These are phyloP conservation scores for Planiliza haematocheilus DNA, from an alignment of 2,113 vertebrate species.

Conservation along the genomic window DNA sequence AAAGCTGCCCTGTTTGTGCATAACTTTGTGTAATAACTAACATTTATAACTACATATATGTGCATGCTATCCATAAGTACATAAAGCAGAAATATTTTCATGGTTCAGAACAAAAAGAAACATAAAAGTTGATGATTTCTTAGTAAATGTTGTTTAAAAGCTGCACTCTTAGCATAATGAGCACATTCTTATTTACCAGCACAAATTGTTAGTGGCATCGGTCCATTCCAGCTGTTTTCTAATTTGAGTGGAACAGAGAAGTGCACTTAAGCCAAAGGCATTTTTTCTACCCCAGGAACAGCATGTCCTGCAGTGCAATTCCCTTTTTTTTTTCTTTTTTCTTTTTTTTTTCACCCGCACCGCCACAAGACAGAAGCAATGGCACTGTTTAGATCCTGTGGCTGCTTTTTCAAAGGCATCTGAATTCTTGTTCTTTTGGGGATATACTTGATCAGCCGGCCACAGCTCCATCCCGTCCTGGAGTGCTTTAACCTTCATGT, in stretches of 20 bases:
- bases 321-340: no score
- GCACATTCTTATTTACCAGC: not conserved
- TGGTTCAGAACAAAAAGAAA: not conserved
- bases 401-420: not conserved
- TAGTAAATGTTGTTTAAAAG: not conserved
- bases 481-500: not conserved
- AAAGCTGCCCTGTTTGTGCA: not conserved
- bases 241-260: constrained; percentile 14
- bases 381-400: not conserved
- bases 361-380: not conserved
- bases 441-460: not conserved
- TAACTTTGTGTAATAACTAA: not conserved
- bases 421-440: constrained; percentile 15
- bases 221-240: constrained; percentile 11
- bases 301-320: constrained; percentile 9
- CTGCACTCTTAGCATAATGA: not conserved
- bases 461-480: not conserved
- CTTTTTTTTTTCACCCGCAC: no score
- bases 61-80: not conserved
- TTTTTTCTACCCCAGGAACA: constrained; percentile 19
- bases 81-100: not conserved
- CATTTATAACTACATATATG: not conserved
- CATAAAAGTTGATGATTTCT: not conserved
- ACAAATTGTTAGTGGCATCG: constrained; percentile 1
- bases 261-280: not conserved